Base-by-base conservation (phyloP, 2,797 vertebrate species). In the Anguilla anguilla region DNA sequence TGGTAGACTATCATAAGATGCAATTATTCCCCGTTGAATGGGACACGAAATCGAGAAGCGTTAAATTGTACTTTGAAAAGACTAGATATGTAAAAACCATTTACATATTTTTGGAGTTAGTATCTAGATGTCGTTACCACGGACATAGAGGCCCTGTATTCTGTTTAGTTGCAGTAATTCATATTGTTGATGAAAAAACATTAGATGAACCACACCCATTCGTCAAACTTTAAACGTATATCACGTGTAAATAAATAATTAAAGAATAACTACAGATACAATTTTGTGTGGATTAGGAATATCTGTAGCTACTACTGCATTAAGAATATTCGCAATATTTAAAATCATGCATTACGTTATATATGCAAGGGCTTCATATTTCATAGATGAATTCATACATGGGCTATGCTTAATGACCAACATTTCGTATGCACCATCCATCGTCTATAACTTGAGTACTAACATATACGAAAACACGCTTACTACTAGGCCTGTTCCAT, bases 401-500 rank as follows among this genome's bases (percentile, higher is more conserved):
- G 39, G 7, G 61, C 39, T 61, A 35, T 84, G 17, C 2, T 6
- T 55, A 74, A 74, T 67, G 51, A 57, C 43, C 69, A 51, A 51
- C 15, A 64, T 39, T 49, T 15, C 39, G 35, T 31, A 69, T 84
- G 31, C 39, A n/a, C 83, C 5, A 53, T 74, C 49, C 10, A 69
- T 31, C 31, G 77, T 25, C 39, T 49, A 25, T 49, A 81, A 49
- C 43, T 81, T 81, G 77, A 25, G 77, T 69, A 55, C 74, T 39
- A 28, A 69, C 64, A 49, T 89, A 72, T 84, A 84, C 28, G 82
- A 72, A 83, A 87, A 89, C 87, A 85, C 86, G 72, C 72, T 88
- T 86, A 25, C 67, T 51, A 35, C 85, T 85, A 87, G 91, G 90
- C 91, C 93, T 83, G 93, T 88, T 92, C 94, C 93, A 92, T 95